A percentile compares a stretch with the other conserved stretches of the same genome.
These are phyloP conservation scores for Peromyscus aztecus DNA, from an alignment of 2,797 vertebrate genomes.

Conservation along the genomic window DNA sequence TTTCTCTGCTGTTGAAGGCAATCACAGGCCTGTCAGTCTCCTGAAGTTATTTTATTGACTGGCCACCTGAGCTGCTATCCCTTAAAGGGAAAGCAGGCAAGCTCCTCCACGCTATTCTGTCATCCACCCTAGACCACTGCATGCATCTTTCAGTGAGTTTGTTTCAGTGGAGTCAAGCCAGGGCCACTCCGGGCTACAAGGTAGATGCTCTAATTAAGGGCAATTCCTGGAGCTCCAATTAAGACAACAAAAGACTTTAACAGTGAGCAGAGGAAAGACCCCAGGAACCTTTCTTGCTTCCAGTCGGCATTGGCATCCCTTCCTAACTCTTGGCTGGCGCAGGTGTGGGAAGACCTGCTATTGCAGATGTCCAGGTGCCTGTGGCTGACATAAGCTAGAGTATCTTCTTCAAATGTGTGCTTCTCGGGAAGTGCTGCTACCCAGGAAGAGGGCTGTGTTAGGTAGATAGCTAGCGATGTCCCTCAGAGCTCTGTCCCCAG, in stretches of 20 bases:
- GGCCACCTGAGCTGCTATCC: neutral
- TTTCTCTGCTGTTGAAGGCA: neutral
- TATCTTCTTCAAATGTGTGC: neutral
- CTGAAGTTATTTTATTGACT: neutral
- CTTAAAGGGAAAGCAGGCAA: neutral
- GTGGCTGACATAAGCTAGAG: neutral
- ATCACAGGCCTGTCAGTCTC: neutral
- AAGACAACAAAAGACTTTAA: conserved; percentile 31
- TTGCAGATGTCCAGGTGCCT: neutral
- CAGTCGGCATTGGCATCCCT: neutral
- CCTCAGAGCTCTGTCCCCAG: neutral
- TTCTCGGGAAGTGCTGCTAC: neutral
- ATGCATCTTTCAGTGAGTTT: neutral
- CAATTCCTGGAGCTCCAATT: conserved; percentile 46
- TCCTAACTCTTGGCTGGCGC: neutral
- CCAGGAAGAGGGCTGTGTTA: neutral
- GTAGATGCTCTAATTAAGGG: neutral
- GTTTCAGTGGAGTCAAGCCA: neutral
- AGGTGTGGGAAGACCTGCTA: neutral
- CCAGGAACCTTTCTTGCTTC: neutral
- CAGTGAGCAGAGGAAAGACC: conserved; percentile 11
- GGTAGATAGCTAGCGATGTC: neutral
- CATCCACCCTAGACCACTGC: too few species aligned
- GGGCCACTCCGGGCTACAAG: neutral
- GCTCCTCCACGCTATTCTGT: neutral